Percentiles rank a stretch among this genome's conserved stretches.
Conservation (phyloP, 2,113 vertebrate genomes). For the Taurulus bubalis region DNA sequence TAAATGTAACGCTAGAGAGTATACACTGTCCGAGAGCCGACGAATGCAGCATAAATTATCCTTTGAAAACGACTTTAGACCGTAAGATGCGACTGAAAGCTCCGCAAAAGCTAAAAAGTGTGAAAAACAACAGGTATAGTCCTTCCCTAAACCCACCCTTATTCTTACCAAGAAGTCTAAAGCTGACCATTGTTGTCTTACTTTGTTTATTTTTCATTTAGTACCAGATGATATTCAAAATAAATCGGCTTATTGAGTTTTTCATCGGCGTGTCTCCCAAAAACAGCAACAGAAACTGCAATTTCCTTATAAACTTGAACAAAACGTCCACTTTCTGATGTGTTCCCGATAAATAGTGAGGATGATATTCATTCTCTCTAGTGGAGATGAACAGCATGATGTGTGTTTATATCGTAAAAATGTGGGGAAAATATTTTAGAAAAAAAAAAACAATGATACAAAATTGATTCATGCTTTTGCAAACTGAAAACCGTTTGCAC, state of each 20-base stretch:
- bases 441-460: not conserved
- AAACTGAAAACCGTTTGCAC: not conserved
- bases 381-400: not conserved
- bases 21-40: fast-evolving
- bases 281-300: not conserved
- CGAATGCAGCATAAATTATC: conserved; percentile 10
- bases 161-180: not conserved
- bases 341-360: not conserved
- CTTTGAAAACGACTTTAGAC: not conserved
- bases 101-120: not conserved
- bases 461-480: not conserved
- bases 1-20: not conserved
- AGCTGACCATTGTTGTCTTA: not conserved
- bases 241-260: not conserved
- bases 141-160: not conserved
- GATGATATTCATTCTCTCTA: not conserved
- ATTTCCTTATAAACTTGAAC: not conserved
- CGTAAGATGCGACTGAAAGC: not conserved
- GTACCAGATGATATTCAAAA: not conserved
- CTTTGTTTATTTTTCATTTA: conserved; percentile 2
- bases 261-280: not conserved
- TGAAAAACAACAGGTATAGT: not conserved
- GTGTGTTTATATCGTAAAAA: not conserved
- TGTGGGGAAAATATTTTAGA: not conserved
- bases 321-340: not conserved